These are phyloP conservation scores for Apteryx owenii DNA, from an alignment of 2,113 vertebrate species.

Conservation along the genomic window DNA sequence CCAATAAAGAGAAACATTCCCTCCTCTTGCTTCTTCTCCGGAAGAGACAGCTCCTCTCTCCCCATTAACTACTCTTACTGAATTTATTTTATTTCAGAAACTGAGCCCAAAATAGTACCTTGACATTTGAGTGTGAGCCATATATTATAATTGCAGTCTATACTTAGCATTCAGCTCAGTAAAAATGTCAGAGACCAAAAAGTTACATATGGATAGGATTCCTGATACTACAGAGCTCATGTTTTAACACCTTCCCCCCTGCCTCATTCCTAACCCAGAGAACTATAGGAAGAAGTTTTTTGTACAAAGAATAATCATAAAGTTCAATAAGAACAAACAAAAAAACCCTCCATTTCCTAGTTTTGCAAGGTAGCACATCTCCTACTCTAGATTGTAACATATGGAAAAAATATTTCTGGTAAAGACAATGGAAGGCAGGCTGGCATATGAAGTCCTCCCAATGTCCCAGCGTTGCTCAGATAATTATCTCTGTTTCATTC, in stretches of 20 bases:
- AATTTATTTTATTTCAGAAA: slow-evolving; percentile 54
- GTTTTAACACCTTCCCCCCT: background rate
- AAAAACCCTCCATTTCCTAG: background rate
- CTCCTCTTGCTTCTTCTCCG: background rate
- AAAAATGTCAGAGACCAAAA: slow-evolving; percentile 48
- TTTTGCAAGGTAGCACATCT: slow-evolving; percentile 3
- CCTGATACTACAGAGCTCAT: slow-evolving; percentile 22
- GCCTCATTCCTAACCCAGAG: background rate
- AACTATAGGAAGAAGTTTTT: background rate
- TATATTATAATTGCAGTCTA: slow-evolving; percentile 59
- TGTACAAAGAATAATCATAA: background rate
- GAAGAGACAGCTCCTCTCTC: slow-evolving; percentile 19
- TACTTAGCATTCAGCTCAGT: slow-evolving; percentile 38
- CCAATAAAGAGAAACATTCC: background rate
- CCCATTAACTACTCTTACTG: slow-evolving; percentile 19
- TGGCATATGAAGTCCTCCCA: background rate
- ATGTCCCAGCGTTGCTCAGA: background rate
- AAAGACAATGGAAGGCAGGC: background rate
- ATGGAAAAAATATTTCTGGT: background rate
- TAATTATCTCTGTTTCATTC: background rate
- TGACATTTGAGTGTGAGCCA: slow-evolving; percentile 66
- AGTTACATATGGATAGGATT: slow-evolving; percentile 36
- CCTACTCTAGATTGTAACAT: background rate
- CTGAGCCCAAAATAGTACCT: slow-evolving; percentile 58
- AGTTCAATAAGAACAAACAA: background rate